A percentile compares a stretch with the other conserved stretches of the same genome.
phyloP scores from a whole-genome alignment of 64 coral and sea anemone genomes.

The Montipora foliosa region DNA sequence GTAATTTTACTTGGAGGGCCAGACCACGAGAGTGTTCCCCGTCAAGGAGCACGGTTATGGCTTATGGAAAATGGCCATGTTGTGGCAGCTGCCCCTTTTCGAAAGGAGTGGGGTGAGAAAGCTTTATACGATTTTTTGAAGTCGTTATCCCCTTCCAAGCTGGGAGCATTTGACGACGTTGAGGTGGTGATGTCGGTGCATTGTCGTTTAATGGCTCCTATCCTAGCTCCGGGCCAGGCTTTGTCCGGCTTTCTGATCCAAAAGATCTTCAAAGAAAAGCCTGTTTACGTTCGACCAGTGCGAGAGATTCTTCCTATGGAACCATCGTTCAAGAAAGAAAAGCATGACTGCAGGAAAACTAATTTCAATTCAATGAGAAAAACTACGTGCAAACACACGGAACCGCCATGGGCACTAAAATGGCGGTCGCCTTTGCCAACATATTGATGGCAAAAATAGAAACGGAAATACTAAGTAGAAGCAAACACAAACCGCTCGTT shows the following conservation, averaged over 20 bases:
- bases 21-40: slow-evolving; percentile 16
- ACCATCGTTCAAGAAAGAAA: slow-evolving; percentile 51
- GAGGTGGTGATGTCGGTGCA: slow-evolving; percentile 65
- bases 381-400: too few relatives aligned
- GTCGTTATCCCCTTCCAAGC: too few relatives aligned
- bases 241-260: slow-evolving; percentile 58
- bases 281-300: slow-evolving; percentile 53
- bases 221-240: slow-evolving; percentile 4
- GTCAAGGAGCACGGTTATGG: slow-evolving; percentile 39
- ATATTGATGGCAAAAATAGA: too few relatives aligned
- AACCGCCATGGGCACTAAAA: too few relatives aligned
- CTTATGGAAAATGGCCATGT: slow-evolving; percentile 48
- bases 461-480: too few relatives aligned
- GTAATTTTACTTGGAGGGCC: background rate
- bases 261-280: slow-evolving; percentile 82
- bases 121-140: too few relatives aligned
- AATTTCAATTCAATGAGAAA: too few relatives aligned
- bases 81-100: background rate
- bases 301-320: slow-evolving; percentile 20
- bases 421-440: too few relatives aligned
- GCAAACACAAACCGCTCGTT: too few relatives aligned
- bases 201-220: slow-evolving; percentile 18
- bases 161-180: slow-evolving; percentile 46
- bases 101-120: too few relatives aligned
- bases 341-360: slow-evolving; percentile 21